phyloP scores from a whole-genome alignment of 2,113 vertebrate species.

The Seriola dumerili region DNA sequence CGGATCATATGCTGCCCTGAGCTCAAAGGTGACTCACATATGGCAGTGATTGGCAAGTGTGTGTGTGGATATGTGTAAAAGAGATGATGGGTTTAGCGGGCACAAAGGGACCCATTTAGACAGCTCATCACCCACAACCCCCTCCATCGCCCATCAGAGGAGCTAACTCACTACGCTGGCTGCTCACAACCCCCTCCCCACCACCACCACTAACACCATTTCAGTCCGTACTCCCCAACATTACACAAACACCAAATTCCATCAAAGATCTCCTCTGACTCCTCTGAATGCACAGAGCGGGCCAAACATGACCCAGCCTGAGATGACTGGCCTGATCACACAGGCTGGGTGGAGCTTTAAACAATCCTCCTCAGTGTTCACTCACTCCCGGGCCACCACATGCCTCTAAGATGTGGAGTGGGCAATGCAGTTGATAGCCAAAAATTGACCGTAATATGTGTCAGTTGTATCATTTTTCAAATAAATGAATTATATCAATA shows the following conservation, averaged over 20 bases:
- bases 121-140: conserved; percentile 66
- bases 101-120: conserved; percentile 81
- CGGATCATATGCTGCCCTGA: conserved; percentile 22
- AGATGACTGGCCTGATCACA: conserved; percentile 72
- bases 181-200: conserved; percentile 1
- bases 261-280: conserved; percentile 62
- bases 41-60: conserved; percentile 77
- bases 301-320: conserved; percentile 69
- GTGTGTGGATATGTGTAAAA: conserved; percentile 29
- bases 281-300: conserved; percentile 78
- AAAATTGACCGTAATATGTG: conserved; percentile 40
- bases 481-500: conserved; percentile 24
- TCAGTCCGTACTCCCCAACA: conserved; percentile 59
- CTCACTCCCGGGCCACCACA: conserved; percentile 43
- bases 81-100: conserved; percentile 63
- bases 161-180: conserved; percentile 35
- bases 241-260: conserved; percentile 82
- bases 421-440: conserved; percentile 29
- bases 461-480: conserved; percentile 43
- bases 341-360: conserved; percentile 47
- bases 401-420: conserved; percentile 45
- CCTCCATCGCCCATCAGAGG: conserved; percentile 44
- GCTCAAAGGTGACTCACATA: conserved; percentile 67
- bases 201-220: conserved; percentile 41
- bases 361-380: conserved; percentile 71